Percentiles rank a stretch among this genome's conserved stretches.
These are phyloP conservation scores for Drosophila malerkotliana DNA, from an alignment of 1,140 invertebrate genomes.

Conservation along the genomic window DNA sequence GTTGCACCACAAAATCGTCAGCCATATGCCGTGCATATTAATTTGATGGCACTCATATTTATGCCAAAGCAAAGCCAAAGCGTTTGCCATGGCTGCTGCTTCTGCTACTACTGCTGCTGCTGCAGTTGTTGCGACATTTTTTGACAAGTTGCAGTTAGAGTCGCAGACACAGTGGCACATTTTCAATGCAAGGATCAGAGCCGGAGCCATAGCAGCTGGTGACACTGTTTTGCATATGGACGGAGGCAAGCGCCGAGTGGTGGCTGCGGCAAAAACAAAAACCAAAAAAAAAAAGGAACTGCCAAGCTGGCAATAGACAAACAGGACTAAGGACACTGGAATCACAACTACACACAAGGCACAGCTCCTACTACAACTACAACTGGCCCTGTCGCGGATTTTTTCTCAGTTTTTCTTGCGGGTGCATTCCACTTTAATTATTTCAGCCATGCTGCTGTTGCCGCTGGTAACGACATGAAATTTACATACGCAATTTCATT, in stretches of 20 bases:
- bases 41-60: constrained; percentile 82
- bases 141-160: constrained; percentile 78
- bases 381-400: constrained; percentile 37
- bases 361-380: constrained; percentile 17
- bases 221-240: constrained; percentile 75
- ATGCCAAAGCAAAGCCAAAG: constrained; percentile 74
- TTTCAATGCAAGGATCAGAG: constrained; percentile 53
- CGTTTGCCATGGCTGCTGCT: constrained; percentile 20
- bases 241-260: constrained; percentile 33
- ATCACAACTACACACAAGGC: background rate
- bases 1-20: constrained; percentile 81
- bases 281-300: constrained; percentile 38
- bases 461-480: constrained; percentile 78
- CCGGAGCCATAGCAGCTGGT: constrained; percentile 48
- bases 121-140: constrained; percentile 69
- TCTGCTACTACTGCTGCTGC: constrained; percentile 4
- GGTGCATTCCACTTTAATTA: constrained; percentile 80
- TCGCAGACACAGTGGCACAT: constrained; percentile 31
- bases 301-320: constrained; percentile 67
- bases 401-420: constrained; percentile 39
- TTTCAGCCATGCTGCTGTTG: constrained; percentile 71
- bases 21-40: constrained; percentile 81
- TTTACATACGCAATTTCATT: constrained; percentile 83
- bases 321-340: constrained; percentile 39
- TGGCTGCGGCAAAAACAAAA: constrained; percentile 1